These are phyloP conservation scores for Macquaria ambigua DNA, from an alignment of 2,113 vertebrate species.

Conservation along the genomic window DNA sequence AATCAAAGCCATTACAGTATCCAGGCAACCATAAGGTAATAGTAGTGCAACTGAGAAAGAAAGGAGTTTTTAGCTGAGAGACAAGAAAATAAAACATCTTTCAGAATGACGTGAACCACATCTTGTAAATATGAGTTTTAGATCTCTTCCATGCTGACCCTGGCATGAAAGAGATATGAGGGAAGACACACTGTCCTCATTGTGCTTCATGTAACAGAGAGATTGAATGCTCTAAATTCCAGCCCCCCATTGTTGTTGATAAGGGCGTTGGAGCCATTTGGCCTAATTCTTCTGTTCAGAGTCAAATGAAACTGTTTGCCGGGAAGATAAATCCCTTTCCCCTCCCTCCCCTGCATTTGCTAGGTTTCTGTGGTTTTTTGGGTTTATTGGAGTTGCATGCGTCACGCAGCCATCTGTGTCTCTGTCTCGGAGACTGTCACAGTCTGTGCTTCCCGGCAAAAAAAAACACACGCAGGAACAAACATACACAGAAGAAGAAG, in stretches of 20 bases:
- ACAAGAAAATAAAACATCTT: not conserved
- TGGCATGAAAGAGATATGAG: not conserved
- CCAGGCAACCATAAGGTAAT: not conserved
- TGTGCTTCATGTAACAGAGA: conserved; percentile 26
- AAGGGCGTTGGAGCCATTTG: conserved; percentile 56
- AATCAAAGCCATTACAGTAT: not conserved
- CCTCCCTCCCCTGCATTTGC: conserved; percentile 26
- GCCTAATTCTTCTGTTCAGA: conserved; percentile 70
- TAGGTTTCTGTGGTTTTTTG: conserved; percentile 62
- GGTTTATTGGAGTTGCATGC: conserved; percentile 73
- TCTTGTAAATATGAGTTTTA: not conserved
- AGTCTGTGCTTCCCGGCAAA: conserved; percentile 44
- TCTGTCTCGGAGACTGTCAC: conserved; percentile 66
- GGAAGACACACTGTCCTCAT: conserved; percentile 33
- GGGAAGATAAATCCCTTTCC: conserved; percentile 61
- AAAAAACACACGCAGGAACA: conserved; percentile 29
- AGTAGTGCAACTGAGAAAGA: not conserved
- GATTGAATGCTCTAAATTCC: conserved; percentile 62
- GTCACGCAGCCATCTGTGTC: conserved; percentile 81
- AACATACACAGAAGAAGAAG: conserved; percentile 20
- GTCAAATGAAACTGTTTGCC: conserved; percentile 66
- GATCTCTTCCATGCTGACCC: not conserved
- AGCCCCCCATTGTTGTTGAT: conserved; percentile 18
- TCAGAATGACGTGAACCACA: not conserved
- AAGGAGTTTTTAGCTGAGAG: not conserved